phyloP scores from a whole-genome alignment of 2,113 vertebrate genomes.

The Heliornis fulica region DNA sequence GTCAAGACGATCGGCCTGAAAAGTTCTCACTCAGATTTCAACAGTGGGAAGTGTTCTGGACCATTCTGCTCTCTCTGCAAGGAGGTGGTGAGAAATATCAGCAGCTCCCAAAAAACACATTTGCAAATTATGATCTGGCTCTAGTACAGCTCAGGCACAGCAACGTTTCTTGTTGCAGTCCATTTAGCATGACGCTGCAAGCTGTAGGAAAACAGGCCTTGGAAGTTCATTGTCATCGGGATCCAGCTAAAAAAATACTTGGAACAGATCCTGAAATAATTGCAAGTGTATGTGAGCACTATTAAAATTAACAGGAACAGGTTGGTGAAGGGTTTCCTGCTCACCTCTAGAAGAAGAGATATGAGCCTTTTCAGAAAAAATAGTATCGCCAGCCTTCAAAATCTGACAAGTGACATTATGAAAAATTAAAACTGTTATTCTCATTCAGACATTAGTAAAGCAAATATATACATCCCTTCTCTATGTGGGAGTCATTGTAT shows the following conservation, averaged over 20 bases:
- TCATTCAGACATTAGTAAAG: slow-evolving; percentile 44
- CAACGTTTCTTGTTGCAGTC: not conserved
- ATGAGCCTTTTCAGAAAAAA: not conserved
- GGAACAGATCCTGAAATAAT: slow-evolving; percentile 54
- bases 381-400: not conserved
- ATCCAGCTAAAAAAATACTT: slow-evolving; percentile 14
- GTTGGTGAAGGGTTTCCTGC: not conserved
- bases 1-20: not conserved
- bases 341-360: not conserved
- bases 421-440: slow-evolving; percentile 22
- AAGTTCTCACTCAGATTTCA: not conserved
- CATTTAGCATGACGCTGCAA: slow-evolving; percentile 14
- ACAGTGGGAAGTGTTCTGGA: slow-evolving; percentile 49
- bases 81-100: slow-evolving; percentile 10
- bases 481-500: not conserved
- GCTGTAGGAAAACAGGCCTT: not conserved
- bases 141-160: not conserved
- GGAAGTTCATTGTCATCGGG: not conserved
- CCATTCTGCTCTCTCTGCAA: slow-evolving; percentile 19
- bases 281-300: slow-evolving; percentile 21
- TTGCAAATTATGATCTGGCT: not conserved
- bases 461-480: slow-evolving; percentile 17
- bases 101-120: slow-evolving; percentile 32
- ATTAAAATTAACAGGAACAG: not conserved
- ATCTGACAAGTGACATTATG: not conserved